Evolutionary conservation across 2,888 invertebrate species (phyloP).

Genomic region (Aphodius granarius): DNA sequence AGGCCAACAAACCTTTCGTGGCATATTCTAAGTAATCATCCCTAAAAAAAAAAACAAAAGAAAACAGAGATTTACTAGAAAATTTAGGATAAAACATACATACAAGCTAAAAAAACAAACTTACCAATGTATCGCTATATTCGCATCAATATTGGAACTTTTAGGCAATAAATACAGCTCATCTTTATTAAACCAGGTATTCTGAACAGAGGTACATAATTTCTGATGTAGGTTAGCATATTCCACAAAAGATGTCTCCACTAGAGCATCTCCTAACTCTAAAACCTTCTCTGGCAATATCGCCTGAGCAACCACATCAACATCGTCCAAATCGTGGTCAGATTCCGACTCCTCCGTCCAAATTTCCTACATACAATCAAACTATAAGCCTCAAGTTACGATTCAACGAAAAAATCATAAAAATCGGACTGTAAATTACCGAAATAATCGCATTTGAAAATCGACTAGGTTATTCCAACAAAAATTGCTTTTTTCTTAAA

Average conservation of each 20-base stretch:
- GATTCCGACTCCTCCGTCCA: constrained; percentile 22
- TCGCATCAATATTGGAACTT: constrained; percentile 44
- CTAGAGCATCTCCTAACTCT: background rate
- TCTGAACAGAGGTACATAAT: constrained; percentile 36
- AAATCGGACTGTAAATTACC: too few species aligned
- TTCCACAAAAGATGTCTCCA: background rate
- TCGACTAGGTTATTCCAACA: background rate
- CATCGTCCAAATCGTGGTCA: background rate
- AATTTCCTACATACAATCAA: too few species aligned
- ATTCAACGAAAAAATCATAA: too few species aligned
- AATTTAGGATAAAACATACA: too few species aligned
- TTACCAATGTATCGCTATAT: constrained; percentile 48
- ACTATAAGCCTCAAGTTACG: too few species aligned
- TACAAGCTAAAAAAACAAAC: constrained; percentile 7
- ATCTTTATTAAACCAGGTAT: constrained; percentile 45
- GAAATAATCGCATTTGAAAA: too few species aligned
- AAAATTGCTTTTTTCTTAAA: background rate
- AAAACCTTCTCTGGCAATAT: background rate
- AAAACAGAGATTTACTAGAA: too few species aligned
- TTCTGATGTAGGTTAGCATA: background rate
- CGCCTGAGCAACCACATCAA: background rate
- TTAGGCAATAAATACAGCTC: constrained; percentile 39
- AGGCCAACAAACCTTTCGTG: constrained; percentile 40
- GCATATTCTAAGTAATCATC: constrained; percentile 42
- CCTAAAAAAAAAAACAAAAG: constrained; percentile 38